Evolutionary conservation across 2,888 invertebrate genomes (phyloP).

Genomic region (Stenotaenia linearis): DNA sequence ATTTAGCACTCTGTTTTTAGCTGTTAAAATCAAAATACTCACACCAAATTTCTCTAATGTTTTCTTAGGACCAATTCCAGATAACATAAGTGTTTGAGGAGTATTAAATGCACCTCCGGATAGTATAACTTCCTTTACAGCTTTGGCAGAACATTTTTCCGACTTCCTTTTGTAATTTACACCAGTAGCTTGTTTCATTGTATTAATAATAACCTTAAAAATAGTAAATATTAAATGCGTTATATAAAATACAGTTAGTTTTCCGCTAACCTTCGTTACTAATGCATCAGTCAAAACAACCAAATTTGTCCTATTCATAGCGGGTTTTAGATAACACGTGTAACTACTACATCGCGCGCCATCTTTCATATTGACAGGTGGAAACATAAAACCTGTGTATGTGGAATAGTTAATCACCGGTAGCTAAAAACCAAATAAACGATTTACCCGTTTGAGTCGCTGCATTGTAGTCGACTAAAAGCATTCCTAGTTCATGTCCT

Average conservation of each 20-base stretch:
- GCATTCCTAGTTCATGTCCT: not conserved
- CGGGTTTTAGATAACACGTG: not conserved
- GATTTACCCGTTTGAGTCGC: not conserved
- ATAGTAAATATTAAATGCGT: not conserved
- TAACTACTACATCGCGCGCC: not conserved
- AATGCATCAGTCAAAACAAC: not conserved
- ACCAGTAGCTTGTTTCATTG: not conserved
- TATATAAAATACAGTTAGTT: not conserved
- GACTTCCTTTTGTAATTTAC: not conserved
- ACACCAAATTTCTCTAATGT: not conserved
- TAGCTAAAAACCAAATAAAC: not conserved
- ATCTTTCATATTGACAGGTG: not conserved
- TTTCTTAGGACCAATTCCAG: conserved; percentile 17
- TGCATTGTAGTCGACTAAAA: not conserved
- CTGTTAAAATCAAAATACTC: not conserved
- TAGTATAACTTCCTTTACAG: not conserved
- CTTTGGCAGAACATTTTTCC: not conserved
- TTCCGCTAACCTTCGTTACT: not conserved
- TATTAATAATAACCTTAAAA: not conserved
- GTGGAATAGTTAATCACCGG: not conserved
- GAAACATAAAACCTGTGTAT: conserved; percentile 1
- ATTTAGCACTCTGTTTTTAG: too few species aligned
- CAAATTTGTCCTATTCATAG: not conserved
- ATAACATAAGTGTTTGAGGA: not conserved
- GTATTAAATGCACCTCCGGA: not conserved